A percentile compares a stretch with the other conserved stretches of the same genome.
phyloP scores from a whole-genome alignment of 2,113 vertebrate species.

The Notiomystis cincta region DNA sequence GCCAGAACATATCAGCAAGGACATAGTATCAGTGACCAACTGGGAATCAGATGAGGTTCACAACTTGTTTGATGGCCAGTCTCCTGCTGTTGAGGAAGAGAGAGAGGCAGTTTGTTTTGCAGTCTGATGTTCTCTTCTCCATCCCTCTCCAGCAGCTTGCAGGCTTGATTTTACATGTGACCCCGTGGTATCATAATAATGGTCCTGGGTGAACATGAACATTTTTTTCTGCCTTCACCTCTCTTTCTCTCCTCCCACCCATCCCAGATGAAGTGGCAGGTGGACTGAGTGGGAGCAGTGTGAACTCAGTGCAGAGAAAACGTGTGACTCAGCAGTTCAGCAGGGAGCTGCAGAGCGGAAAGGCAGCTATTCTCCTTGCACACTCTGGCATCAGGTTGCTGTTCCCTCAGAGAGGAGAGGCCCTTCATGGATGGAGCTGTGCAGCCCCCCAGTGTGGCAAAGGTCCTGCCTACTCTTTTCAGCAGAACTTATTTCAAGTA shows the following conservation, averaged over 20 bases:
- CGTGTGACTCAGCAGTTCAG: constrained; percentile 60
- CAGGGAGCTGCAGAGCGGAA: constrained; percentile 30
- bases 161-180: neutral
- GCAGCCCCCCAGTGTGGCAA: neutral
- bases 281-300: constrained; percentile 68
- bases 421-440: neutral
- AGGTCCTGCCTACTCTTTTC: neutral
- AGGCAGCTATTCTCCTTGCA: neutral
- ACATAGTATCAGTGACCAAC: neutral
- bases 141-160: neutral
- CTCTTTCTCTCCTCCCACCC: constrained; percentile 45
- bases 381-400: neutral
- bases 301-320: constrained; percentile 51
- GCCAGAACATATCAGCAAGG: neutral
- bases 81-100: neutral
- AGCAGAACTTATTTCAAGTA: neutral
- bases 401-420: neutral
- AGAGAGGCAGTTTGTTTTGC: neutral
- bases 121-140: neutral
- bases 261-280: constrained; percentile 64
- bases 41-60: neutral
- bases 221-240: constrained; percentile 42
- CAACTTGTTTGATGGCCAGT: neutral
- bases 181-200: neutral
- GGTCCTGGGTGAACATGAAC: neutral